phyloP scores from a whole-genome alignment of 2,888 invertebrate genomes.

The Drosophila koepferae region DNA sequence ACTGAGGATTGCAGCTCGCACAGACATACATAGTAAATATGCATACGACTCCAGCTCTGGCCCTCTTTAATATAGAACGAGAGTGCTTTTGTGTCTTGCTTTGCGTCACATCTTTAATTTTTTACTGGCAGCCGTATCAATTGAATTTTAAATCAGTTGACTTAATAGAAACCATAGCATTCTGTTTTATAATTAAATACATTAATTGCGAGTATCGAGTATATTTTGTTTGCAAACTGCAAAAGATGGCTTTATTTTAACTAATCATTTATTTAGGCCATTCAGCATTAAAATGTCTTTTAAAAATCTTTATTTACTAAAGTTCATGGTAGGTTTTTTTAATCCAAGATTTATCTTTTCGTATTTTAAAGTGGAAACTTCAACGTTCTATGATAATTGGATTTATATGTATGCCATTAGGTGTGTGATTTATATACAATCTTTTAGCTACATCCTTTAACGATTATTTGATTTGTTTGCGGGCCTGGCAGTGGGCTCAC shows the following conservation, averaged over 20 bases:
- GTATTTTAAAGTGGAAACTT: neutral
- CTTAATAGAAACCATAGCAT: neutral
- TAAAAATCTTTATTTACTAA: neutral
- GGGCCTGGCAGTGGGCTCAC: constrained; percentile 25
- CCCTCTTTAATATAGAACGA: neutral
- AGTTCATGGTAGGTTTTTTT: neutral
- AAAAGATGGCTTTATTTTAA: neutral
- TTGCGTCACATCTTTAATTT: constrained; percentile 5
- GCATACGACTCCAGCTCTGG: constrained; percentile 3
- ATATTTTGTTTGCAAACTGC: no score
- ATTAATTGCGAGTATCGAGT: neutral
- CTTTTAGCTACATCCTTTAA: constrained; percentile 41
- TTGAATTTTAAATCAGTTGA: neutral
- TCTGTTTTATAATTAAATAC: neutral
- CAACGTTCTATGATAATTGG: constrained; percentile 22
- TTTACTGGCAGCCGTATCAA: constrained; percentile 2
- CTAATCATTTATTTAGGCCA: neutral
- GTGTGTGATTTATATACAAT: constrained; percentile 46
- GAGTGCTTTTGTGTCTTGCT: constrained; percentile 1
- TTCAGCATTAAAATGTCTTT: neutral
- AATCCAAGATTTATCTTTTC: no score
- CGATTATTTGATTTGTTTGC: constrained; percentile 61
- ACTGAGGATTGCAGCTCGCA: neutral
- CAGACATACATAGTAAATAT: neutral
- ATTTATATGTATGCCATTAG: constrained; percentile 48